Evolutionary conservation across 2,888 invertebrate species (phyloP).

Genomic region (Emmelina monodactyla): DNA sequence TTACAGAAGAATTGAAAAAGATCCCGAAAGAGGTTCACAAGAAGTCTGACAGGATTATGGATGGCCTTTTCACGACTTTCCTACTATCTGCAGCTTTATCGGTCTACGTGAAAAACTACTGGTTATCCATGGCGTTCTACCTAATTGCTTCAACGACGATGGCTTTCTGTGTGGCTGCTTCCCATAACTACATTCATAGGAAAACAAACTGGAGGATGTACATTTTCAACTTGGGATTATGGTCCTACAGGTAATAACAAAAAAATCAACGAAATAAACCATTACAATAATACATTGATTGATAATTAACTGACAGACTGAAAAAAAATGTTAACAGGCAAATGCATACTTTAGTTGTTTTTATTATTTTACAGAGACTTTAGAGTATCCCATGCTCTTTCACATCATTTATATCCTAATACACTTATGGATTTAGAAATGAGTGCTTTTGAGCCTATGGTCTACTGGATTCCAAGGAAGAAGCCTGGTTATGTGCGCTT

Average conservation of each 20-base stretch:
- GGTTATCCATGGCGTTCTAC: slow-evolving; percentile 27
- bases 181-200: slow-evolving; percentile 83
- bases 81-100: slow-evolving; percentile 32
- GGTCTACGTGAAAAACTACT: slow-evolving; percentile 30
- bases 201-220: slow-evolving; percentile 82
- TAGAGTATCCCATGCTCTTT: slow-evolving; percentile 78
- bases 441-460: slow-evolving; percentile 72
- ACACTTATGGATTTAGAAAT: slow-evolving; percentile 79
- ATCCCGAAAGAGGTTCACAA: slow-evolving; percentile 33
- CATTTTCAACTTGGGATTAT: slow-evolving; percentile 73
- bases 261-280: too few species aligned
- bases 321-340: background rate
- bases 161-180: slow-evolving; percentile 65
- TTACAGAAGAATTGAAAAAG: slow-evolving; percentile 61
- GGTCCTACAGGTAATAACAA: slow-evolving; percentile 75
- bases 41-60: slow-evolving; percentile 32
- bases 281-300: too few species aligned
- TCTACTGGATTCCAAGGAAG: slow-evolving; percentile 73
- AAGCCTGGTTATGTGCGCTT: slow-evolving; percentile 43
- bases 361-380: slow-evolving; percentile 71
- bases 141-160: slow-evolving; percentile 53
- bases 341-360: slow-evolving; percentile 3
- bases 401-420: slow-evolving; percentile 83
- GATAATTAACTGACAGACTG: slow-evolving; percentile 7
- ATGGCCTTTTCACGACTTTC: slow-evolving; percentile 38